Evolutionary conservation across 2,113 vertebrate species (phyloP).

Genomic region (Amblyornis subalaris): DNA sequence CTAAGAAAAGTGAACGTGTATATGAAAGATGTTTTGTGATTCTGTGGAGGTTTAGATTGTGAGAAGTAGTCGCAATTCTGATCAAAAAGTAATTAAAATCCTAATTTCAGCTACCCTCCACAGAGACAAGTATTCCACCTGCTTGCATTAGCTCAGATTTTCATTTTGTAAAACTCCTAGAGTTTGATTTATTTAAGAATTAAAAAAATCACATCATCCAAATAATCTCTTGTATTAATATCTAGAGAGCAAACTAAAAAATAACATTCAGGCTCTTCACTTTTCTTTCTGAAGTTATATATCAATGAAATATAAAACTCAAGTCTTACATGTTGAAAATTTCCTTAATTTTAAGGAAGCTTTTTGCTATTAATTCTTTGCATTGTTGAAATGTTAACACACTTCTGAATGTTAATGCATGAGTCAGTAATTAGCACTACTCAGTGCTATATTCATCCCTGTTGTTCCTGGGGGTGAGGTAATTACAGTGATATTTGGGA

Average conservation of each 20-base stretch:
- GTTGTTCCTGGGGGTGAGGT: neutral
- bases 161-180: neutral
- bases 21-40: neutral
- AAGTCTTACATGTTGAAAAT: neutral
- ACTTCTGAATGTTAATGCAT: neutral
- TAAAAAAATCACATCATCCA: neutral
- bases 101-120: neutral
- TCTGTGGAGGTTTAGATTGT: neutral
- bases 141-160: neutral
- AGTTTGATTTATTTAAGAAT: neutral
- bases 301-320: neutral
- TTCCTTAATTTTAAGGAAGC: neutral
- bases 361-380: neutral
- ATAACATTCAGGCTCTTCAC: neutral
- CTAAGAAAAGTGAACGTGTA: neutral
- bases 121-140: neutral
- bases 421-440: neutral
- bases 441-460: neutral
- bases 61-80: neutral
- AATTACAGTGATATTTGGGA: neutral
- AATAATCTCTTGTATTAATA: neutral
- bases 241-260: neutral
- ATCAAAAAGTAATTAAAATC: slow-evolving; percentile 33
- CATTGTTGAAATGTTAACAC: neutral
- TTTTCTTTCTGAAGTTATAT: neutral